Conservation (phyloP, 2,888 invertebrate species). For the Lordiphosa fenestrarum region DNA sequence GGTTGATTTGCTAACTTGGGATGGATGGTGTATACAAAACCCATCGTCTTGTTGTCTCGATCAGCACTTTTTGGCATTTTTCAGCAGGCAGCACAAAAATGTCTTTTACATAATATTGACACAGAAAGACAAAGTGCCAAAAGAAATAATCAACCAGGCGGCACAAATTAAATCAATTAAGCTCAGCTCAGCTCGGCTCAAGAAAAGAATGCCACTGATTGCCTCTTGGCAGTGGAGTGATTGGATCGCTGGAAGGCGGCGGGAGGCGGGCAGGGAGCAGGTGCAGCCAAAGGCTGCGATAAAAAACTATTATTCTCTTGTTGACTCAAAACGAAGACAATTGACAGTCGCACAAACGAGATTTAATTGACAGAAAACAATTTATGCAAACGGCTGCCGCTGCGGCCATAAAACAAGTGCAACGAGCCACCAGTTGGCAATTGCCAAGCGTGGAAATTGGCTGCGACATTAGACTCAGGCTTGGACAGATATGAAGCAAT, state of each 20-base stretch:
- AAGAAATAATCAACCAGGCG: slow-evolving; percentile 66
- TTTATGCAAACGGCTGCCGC: slow-evolving; percentile 62
- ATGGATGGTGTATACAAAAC: too few species aligned
- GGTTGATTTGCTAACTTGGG: too few species aligned
- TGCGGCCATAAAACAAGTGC: slow-evolving; percentile 47
- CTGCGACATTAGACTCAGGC: too few species aligned
- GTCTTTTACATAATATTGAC: slow-evolving; percentile 60
- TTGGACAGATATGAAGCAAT: too few species aligned
- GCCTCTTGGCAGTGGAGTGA: slow-evolving; percentile 35
- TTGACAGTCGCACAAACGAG: slow-evolving; percentile 62
- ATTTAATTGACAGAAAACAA: slow-evolving; percentile 69
- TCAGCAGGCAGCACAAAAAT: slow-evolving; percentile 25
- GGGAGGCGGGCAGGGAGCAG: slow-evolving; percentile 16
- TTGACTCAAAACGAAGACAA: slow-evolving; percentile 36
- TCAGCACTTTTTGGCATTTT: slow-evolving; percentile 16
- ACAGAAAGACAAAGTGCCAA: slow-evolving; percentile 67
- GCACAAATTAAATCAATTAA: slow-evolving; percentile 71
- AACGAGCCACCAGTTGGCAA: slow-evolving; percentile 13
- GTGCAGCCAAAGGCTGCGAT: slow-evolving; percentile 12
- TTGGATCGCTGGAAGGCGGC: not conserved
- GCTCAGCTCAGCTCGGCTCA: slow-evolving; percentile 27
- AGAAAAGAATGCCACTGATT: slow-evolving; percentile 54
- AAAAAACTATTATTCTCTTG: slow-evolving; percentile 26
- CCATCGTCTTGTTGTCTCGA: too few species aligned
- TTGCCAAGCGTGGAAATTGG: too few species aligned